Conservation (phyloP, 2,888 invertebrate species). For the Argyra leucocephala region DNA sequence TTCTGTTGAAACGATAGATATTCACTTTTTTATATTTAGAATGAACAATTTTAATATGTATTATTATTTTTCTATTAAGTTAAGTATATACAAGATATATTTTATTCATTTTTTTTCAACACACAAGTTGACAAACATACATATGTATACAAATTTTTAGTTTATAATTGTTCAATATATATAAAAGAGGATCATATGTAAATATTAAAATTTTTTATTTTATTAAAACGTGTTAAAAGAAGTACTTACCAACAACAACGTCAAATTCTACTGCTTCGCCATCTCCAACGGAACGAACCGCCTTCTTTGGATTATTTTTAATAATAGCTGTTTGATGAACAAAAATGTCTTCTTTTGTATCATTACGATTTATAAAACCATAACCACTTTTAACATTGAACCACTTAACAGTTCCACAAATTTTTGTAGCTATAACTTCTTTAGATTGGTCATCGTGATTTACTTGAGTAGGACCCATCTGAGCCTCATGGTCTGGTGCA, state of each 20-base stretch:
- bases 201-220: too few relatives aligned
- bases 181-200: too few relatives aligned
- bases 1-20: too few relatives aligned
- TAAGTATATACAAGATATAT: too few relatives aligned
- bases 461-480: neutral
- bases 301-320: slow-evolving; percentile 97
- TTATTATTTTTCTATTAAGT: too few relatives aligned
- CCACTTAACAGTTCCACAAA: slow-evolving; percentile 99
- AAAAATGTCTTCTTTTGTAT: slow-evolving; percentile 99
- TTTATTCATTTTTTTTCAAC: too few relatives aligned
- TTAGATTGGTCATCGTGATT: neutral
- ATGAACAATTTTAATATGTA: too few relatives aligned
- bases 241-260: slow-evolving; percentile 84
- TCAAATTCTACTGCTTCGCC: slow-evolving; percentile 97
- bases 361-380: slow-evolving; percentile 97
- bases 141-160: too few relatives aligned
- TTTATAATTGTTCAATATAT: too few relatives aligned
- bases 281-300: slow-evolving; percentile 96
- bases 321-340: slow-evolving; percentile 94
- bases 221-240: too few relatives aligned
- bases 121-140: too few relatives aligned
- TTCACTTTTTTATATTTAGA: too few relatives aligned
- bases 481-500: slow-evolving; percentile 7
- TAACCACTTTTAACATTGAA: slow-evolving; percentile 96
- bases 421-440: slow-evolving; percentile 72